These are phyloP conservation scores for Jordanella pulchra DNA, from an alignment of 2,797 vertebrate species.

Conservation along the genomic window DNA sequence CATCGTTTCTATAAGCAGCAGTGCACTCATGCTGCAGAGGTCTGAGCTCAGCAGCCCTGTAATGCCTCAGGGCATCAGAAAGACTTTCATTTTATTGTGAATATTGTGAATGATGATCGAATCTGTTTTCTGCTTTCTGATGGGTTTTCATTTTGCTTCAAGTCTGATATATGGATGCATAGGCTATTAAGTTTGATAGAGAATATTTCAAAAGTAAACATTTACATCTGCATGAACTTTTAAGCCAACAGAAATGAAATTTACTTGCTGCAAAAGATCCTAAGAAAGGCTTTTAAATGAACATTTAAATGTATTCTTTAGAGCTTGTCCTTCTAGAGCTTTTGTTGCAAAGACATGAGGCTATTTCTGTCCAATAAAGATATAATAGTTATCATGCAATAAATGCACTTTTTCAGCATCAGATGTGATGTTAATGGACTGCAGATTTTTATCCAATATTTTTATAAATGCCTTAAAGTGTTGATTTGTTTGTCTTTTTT, in stretches of 20 bases:
- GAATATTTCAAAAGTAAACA: background rate
- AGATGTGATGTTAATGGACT: background rate
- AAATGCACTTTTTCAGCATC: background rate
- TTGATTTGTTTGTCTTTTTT: constrained; percentile 8
- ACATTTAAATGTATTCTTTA: background rate
- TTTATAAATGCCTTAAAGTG: background rate
- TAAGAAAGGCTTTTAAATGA: background rate
- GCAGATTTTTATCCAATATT: too few species aligned
- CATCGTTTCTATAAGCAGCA: constrained; percentile 52
- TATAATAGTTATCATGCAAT: background rate
- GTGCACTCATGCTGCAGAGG: constrained; percentile 49
- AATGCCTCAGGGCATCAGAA: constrained; percentile 44
- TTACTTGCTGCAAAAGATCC: background rate
- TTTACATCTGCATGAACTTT: constrained; percentile 6
- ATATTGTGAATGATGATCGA: constrained; percentile 23
- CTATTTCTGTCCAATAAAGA: background rate
- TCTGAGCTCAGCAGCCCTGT: constrained; percentile 58
- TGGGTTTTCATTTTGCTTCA: background rate
- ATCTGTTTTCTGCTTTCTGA: constrained; percentile 23
- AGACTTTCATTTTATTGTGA: constrained; percentile 27
- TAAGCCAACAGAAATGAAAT: background rate
- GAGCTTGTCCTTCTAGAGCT: background rate
- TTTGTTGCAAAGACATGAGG: background rate
- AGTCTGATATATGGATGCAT: background rate
- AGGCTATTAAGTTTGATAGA: background rate